Conservation (phyloP, 1,140 invertebrate genomes). For the Himalopsyche phryganea region DNA sequence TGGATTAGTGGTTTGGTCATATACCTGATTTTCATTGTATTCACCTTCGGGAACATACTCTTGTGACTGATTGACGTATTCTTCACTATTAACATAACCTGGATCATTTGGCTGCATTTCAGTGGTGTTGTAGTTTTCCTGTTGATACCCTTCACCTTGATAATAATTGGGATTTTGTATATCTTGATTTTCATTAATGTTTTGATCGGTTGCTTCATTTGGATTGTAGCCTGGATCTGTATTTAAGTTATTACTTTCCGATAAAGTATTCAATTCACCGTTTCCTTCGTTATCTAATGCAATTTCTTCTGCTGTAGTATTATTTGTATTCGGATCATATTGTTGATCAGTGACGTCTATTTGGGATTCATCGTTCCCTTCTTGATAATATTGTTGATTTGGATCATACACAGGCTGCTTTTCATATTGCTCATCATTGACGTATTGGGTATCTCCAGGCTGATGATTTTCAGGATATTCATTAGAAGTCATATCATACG, state of each 20-base stretch:
- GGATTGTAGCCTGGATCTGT: not conserved
- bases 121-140: slow-evolving; percentile 1
- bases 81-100: not conserved
- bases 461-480: slow-evolving; percentile 1
- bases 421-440: not conserved
- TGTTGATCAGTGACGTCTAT: not conserved
- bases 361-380: slow-evolving; percentile 2
- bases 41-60: not conserved
- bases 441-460: slow-evolving; percentile 1
- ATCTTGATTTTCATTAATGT: not conserved
- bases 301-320: slow-evolving; percentile 3
- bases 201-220: slow-evolving; percentile 2
- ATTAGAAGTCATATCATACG: not conserved
- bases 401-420: not conserved
- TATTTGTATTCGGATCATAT: slow-evolving; percentile 8
- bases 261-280: not conserved
- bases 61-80: not conserved
- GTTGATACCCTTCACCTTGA: not conserved
- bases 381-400: slow-evolving; percentile 19
- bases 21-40: not conserved
- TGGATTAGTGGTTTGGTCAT: slow-evolving; percentile 1
- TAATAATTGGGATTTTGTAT: slow-evolving; percentile 5
- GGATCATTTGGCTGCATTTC: slow-evolving; percentile 9
- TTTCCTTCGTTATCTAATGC: not conserved
- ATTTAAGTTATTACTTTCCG: slow-evolving; percentile 5